Evolutionary conservation across 2,888 invertebrate genomes (phyloP), one percentile per base, ranked within the genome.

Genomic region (Aleiodes leptofemur): DNA sequence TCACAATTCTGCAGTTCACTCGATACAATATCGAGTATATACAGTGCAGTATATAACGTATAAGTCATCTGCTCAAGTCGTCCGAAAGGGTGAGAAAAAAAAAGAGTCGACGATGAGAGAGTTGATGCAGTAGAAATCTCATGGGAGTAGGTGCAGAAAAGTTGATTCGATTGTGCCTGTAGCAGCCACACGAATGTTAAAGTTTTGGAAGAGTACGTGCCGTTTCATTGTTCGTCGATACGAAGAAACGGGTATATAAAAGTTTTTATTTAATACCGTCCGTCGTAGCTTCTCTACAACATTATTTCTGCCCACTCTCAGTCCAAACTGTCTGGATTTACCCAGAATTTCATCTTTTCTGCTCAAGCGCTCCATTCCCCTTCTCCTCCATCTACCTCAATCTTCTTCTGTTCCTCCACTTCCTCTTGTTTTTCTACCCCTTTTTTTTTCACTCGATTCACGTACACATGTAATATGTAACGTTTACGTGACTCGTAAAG

Each of bases 391-490:
- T 38, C 73, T 55, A 69, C 68, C 29, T 23, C 48, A n/a, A 56
- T 34, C 29, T 57, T 55, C 51, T 59, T 38, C 66, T 48, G 56
- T 70, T 29, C 50, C 70, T 16, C 53, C 53, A 43, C 69, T 31
- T 13, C 59, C 57, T 71, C 38, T 64, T 64, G 29, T 13, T 56
- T 77, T 73, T 51, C 72, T 23, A 23, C 69, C 57, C 66, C 51
- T 70, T 34, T 73, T 76, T 78, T 77, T 78, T 74, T 75, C 76
- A 76, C 77, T 74, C 53, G 55, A 51, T 78, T 80, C 81, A 82
- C 82, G 80, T 80, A 79, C 75, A 73, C 74, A 79, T 78, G 79
- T 80, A 82, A 82, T 82, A 80, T 80, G 83, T 82, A 82, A 81
- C 81, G 82, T 77, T 83, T 82, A 82, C 80, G 83, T 82, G 78